These are phyloP conservation scores for Tetragonisca angustula DNA, from an alignment of 2,888 invertebrate species.

Conservation along the genomic window DNA sequence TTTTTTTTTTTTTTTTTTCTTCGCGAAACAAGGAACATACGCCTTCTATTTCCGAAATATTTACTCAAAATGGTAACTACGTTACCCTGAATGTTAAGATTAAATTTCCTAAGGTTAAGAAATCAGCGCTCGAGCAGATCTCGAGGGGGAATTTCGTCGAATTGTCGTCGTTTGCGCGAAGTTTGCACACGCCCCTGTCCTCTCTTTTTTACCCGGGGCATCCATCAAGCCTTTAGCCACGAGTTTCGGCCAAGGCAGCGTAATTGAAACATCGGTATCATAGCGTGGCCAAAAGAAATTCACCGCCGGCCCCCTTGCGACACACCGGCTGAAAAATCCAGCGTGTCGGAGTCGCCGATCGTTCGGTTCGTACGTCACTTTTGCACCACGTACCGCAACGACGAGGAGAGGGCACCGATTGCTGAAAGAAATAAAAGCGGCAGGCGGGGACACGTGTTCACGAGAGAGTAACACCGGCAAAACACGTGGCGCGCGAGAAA, in stretches of 20 bases:
- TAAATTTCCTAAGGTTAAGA: neutral
- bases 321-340: slow-evolving; percentile 34
- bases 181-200: neutral
- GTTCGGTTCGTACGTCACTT: slow-evolving; percentile 56
- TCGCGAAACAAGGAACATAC: too few species aligned
- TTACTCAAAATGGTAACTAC: neutral
- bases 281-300: slow-evolving; percentile 50
- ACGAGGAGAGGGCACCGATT: slow-evolving; percentile 37
- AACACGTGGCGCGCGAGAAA: slow-evolving; percentile 81
- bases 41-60: too few species aligned
- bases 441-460: slow-evolving; percentile 77
- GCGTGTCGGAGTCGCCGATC: slow-evolving; percentile 24
- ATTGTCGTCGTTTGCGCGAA: slow-evolving; percentile 1
- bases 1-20: too few species aligned
- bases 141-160: neutral
- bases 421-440: slow-evolving; percentile 53
- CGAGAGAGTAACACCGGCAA: slow-evolving; percentile 80
- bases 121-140: too few species aligned
- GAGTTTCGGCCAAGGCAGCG: slow-evolving; percentile 30
- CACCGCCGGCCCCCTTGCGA: slow-evolving; percentile 10
- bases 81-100: neutral
- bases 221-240: slow-evolving; percentile 6
- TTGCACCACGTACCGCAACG: slow-evolving; percentile 58
- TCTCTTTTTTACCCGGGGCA: slow-evolving; percentile 1
- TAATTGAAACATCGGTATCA: slow-evolving; percentile 60